A percentile compares a stretch with the other conserved stretches of the same genome.
Conservation (phyloP, 2,113 vertebrate species). For the Xenopus tropicalis region DNA sequence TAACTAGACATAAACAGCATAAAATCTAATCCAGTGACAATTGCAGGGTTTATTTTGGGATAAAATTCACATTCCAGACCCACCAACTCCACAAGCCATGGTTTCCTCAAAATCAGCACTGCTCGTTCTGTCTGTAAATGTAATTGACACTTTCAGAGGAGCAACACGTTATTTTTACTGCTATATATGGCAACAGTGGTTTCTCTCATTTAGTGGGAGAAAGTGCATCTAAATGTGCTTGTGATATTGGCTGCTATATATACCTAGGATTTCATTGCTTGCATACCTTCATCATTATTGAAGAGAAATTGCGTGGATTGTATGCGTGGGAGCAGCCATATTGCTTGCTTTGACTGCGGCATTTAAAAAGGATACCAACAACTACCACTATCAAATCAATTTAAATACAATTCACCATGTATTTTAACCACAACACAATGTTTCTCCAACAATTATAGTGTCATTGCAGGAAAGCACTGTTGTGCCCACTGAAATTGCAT, state of each 20-base stretch:
- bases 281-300: not conserved
- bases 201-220: slow-evolving; percentile 3
- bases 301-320: no score
- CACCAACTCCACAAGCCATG: not conserved
- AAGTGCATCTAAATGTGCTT: no score
- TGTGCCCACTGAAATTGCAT: no score
- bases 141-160: slow-evolving; percentile 32
- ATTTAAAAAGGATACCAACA: no score
- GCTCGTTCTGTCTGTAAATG: slow-evolving; percentile 10
- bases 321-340: no score
- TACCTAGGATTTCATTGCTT: not conserved
- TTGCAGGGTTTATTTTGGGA: slow-evolving; percentile 39
- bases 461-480: no score
- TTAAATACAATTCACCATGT: no score
- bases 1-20: slow-evolving; percentile 32
- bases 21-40: slow-evolving; percentile 33
- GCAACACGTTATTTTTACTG: slow-evolving; percentile 27
- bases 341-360: no score
- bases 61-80: slow-evolving; percentile 33
- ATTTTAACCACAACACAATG: no score
- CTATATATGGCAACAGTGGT: slow-evolving; percentile 34
- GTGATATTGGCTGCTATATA: not conserved
- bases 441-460: no score
- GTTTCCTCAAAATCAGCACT: slow-evolving; percentile 10
- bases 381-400: no score